Conservation (phyloP, 2,888 invertebrate genomes). For the Ichneumoninae sp. region DNA sequence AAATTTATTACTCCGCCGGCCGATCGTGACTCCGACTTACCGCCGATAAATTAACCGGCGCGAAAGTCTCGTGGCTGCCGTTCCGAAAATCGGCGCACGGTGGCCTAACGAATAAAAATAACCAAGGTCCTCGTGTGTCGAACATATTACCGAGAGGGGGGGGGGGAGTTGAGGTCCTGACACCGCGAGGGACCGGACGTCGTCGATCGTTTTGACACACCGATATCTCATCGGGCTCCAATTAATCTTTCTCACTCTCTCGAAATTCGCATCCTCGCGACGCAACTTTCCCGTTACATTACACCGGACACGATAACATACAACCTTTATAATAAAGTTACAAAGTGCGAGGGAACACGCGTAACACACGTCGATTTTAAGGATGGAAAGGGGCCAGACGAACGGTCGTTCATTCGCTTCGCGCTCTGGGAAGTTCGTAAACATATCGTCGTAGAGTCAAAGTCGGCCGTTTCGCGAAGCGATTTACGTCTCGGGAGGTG, state of each 20-base stretch:
- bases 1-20: slow-evolving; percentile 29
- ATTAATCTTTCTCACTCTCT: slow-evolving; percentile 7
- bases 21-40: slow-evolving; percentile 46
- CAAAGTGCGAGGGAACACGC: slow-evolving; percentile 35
- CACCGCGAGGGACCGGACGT: slow-evolving; percentile 41
- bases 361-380: slow-evolving; percentile 16
- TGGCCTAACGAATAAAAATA: slow-evolving; percentile 57
- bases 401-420: slow-evolving; percentile 15
- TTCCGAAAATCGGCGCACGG: slow-evolving; percentile 37
- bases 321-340: slow-evolving; percentile 45
- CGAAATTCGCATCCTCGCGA: neutral
- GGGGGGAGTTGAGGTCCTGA: slow-evolving; percentile 16
- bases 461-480: slow-evolving; percentile 55
- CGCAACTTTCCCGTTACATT: slow-evolving; percentile 6
- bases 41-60: slow-evolving; percentile 49
- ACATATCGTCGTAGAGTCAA: slow-evolving; percentile 58
- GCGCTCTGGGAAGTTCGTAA: slow-evolving; percentile 46
- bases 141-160: slow-evolving; percentile 51
- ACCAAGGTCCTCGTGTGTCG: slow-evolving; percentile 38
- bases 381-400: slow-evolving; percentile 24
- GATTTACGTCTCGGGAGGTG: slow-evolving; percentile 53
- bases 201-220: slow-evolving; percentile 56
- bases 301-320: slow-evolving; percentile 39
- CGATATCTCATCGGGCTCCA: slow-evolving; percentile 54
- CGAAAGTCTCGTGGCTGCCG: slow-evolving; percentile 26